Conservation (phyloP, 1,140 invertebrate genomes). For the Pantala flavescens region DNA sequence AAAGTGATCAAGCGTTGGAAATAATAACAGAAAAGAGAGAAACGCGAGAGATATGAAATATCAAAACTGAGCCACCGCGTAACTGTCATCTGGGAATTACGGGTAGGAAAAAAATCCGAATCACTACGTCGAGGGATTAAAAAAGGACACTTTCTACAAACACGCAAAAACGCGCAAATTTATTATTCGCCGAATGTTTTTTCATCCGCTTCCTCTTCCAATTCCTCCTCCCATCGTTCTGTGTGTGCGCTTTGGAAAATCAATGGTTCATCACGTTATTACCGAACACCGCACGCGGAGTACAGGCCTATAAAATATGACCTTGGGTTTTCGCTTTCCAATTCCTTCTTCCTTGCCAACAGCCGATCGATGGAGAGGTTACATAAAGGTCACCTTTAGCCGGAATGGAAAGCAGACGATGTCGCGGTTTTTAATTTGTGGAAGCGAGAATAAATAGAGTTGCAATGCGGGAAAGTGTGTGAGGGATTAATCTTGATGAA, state of each 20-base stretch:
- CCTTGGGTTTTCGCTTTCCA: background rate
- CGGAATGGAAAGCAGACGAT: background rate
- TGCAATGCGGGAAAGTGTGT: background rate
- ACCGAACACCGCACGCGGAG: background rate
- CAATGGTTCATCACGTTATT: conserved; percentile 1
- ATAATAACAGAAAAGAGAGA: background rate
- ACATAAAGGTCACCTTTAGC: background rate
- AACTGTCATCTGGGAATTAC: background rate
- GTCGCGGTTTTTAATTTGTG: background rate
- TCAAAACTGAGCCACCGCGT: background rate
- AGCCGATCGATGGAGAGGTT: background rate
- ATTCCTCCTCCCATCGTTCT: background rate
- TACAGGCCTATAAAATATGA: conserved; percentile 2
- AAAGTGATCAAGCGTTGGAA: background rate
- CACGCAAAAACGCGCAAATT: background rate
- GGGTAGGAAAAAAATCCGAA: background rate
- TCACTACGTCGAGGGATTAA: too few species aligned
- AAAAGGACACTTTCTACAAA: too few species aligned
- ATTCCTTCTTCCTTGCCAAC: background rate
- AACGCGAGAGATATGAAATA: background rate
- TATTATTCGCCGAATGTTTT: background rate
- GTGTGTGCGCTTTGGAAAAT: background rate
- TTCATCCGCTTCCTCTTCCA: background rate
- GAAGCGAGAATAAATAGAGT: background rate
- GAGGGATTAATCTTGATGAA: background rate